Base-by-base conservation (phyloP, 2,113 vertebrate genomes). In the Camelus dromedarius region DNA sequence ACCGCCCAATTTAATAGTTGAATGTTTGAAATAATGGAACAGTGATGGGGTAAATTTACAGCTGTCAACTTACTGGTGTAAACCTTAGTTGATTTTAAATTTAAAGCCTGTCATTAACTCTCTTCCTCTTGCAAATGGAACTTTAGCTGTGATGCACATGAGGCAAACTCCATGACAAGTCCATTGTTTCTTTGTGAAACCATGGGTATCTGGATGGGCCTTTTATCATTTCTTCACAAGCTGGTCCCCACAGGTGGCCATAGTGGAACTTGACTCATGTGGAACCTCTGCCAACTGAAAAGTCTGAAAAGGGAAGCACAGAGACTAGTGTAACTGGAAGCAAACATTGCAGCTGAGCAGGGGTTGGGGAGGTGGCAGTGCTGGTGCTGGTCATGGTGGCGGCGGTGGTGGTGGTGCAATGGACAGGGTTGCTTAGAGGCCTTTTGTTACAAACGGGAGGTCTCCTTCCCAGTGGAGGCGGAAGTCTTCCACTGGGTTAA, bases 21-120 rank as follows among this genome's bases (percentile, higher is more conserved):
- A 87, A 92, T 92, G 73, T 96, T 69, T 96, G 83, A 96, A 75
- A 75, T 93, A 95, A 93, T 97, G 92, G 77, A 93, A 96, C 62
- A 93, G 48, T 79, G 75, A 72, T 82, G 64, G 66, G 79, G 24
- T 83, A 95, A 60, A 80, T 94, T 88, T 82, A 80, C 75, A n/a
- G 38, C 50, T 72, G 13, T n/a, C 35, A 64, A 28, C 26, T 80
- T 58, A 70, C 12, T 64, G 22, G 42, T 26, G 8, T 80, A 66
- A n/a, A 86, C 66, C 62, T 92, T 60, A 46, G n/a, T 73, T 91
- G 58, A 82, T 89, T 95, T 94, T 88, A 76, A 70, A 60, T 91
- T 46, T 82, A 50, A 93, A 38, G 26, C 54, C 54, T 64, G 70
- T 52, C 30, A 18, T 70, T 82, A 58, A 82, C 62, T 80, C 11